Conservation (phyloP, 35 echinoderm and acorn worm species). For the Heliocidaris erythrogramma region DNA sequence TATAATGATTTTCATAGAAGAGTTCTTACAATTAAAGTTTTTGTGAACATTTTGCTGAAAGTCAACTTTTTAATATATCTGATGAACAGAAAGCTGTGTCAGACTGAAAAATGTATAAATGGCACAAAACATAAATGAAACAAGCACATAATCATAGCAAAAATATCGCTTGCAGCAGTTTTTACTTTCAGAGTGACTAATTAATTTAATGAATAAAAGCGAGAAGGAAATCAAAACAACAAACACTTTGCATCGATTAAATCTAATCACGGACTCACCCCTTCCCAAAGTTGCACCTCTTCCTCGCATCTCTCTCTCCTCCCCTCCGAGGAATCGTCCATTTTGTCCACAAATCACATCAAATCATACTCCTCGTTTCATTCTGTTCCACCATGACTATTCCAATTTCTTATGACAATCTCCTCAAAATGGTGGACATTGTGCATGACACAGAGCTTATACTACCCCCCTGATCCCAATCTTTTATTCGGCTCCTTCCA, state of each 20-base stretch:
- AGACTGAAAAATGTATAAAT: not conserved
- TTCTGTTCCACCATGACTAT: conserved; percentile 1
- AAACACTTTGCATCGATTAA: not conserved
- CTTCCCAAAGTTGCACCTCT: not conserved
- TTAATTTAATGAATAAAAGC: not conserved
- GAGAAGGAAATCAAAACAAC: not conserved
- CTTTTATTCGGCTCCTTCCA: not conserved
- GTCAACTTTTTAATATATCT: too few species aligned
- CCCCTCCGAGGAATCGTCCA: not conserved
- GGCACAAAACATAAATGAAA: not conserved
- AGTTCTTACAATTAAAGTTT: too few species aligned
- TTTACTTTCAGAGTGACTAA: not conserved
- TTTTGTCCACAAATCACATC: not conserved
- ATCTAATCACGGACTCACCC: conserved; percentile 1
- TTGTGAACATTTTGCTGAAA: too few species aligned
- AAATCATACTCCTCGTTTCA: not conserved
- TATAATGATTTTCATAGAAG: too few species aligned
- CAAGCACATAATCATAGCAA: not conserved
- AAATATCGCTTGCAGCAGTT: not conserved
- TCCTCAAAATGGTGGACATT: not conserved
- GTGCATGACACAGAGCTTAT: not conserved
- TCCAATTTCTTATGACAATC: not conserved
- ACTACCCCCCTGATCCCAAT: not conserved
- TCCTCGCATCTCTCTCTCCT: not conserved
- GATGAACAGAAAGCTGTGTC: too few species aligned